Evolutionary conservation across 2,888 invertebrate species (phyloP), one percentile per base, ranked within the genome.

Genomic region (Tipula unca): DNA sequence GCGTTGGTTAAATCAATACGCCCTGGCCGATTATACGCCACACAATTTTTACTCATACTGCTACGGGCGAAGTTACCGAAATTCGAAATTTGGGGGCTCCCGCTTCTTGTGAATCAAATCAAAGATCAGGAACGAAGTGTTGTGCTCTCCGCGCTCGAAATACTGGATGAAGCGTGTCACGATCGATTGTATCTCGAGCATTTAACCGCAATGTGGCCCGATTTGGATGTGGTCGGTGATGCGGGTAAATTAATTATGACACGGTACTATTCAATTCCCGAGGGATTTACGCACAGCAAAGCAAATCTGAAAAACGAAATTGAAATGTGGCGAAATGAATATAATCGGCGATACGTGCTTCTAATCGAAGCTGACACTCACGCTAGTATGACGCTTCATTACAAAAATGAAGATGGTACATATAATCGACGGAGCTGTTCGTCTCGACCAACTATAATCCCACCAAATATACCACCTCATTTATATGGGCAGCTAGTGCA

Each of bases 81-180:
- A 88, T 96, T 96, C 90, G 94, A 94, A 87, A 93, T 94, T 29
- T 99, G 99, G 98, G 95, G 97, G 29, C 93, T 99, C 86, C 95
- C 95, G 87, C 91, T 97, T 88, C 92, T 99, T 85, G 94, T 97
- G 25, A 94, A 94, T 85, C 97, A 98, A 91, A 92, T 99, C 42
- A 94, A 95, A 87, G 99, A 99, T 89, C 92, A 94, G 86, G 96
- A 96, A 86, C 94, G 94, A 87, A 93, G 95, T 54, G 96, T 99
- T 35, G 94, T 95, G 8, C 92, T 96, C 87, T 93, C 95, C 10
- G 97, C 98, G 4, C 92, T 98, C 86, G 93, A 94, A 87, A 95
- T 96, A 86, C 92, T 99, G 82, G 96, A 98, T 89, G 99, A 99
- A 92, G 97, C 98, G n/a, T 96, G 96, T 89, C 97, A 97, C 90